These are phyloP conservation scores for Brachymystax lenok DNA, from an alignment of 2,797 vertebrate genomes.

Conservation along the genomic window DNA sequence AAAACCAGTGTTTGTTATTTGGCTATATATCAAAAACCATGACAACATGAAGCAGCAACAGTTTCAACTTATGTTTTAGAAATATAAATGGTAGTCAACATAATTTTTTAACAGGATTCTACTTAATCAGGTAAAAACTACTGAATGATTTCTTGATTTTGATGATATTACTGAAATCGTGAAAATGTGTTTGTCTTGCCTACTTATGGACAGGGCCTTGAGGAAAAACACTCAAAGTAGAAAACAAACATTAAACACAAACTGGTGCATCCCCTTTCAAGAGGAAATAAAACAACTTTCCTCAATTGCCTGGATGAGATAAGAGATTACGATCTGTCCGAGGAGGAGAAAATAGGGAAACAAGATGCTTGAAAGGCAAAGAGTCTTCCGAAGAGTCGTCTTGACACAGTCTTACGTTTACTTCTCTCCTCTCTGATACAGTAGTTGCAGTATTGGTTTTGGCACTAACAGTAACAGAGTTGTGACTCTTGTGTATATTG, in stretches of 20 bases:
- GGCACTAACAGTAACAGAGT: not conserved
- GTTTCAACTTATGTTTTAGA: too few species aligned
- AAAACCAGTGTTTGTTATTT: too few species aligned
- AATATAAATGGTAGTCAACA: too few species aligned
- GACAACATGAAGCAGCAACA: too few species aligned
- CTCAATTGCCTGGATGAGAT: not conserved
- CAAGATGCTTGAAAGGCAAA: not conserved
- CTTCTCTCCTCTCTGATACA: not conserved
- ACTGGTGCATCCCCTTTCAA: not conserved
- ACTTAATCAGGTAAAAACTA: too few species aligned
- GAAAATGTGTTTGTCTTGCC: not conserved
- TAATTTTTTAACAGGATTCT: too few species aligned
- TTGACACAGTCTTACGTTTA: not conserved
- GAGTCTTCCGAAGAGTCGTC: too few species aligned
- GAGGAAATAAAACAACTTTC: not conserved
- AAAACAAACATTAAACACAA: not conserved
- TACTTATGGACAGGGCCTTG: too few species aligned
- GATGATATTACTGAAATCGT: too few species aligned
- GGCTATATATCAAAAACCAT: too few species aligned
- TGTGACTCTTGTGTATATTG: conserved; percentile 13
- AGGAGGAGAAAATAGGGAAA: not conserved
- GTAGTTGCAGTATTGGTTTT: not conserved
- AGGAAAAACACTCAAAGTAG: not conserved
- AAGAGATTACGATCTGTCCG: not conserved
- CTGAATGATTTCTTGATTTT: too few species aligned